Base-by-base conservation (phyloP, 2,113 vertebrate species). In the Hippopotamus amphibius region DNA sequence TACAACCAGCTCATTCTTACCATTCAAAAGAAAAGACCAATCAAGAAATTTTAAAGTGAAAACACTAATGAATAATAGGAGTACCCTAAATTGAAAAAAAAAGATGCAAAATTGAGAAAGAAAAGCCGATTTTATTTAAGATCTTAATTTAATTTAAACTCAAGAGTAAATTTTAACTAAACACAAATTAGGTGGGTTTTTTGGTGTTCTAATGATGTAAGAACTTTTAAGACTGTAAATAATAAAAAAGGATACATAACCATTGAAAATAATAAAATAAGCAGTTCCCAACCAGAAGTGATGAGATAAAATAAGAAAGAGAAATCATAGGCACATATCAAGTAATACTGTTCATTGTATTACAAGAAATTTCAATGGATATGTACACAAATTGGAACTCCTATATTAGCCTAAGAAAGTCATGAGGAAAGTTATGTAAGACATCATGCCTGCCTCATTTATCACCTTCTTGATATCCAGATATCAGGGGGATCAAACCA, bases 171-270 rank as follows among this genome's bases (percentile, higher is more conserved):
- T 91, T 59, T 59, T 28, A 57, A 63, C 14, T 46, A 90, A 95
- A 37, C 86, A 71, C 83, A 12, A 53, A 43, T 43, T 87, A n/a
- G 24, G 37, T 37, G 55, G 11, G 37, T 84, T n/a, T 57, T 92
- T 82, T 81, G 93, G 50, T 10, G 2, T n/a, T 91, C 3, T 83
- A 90, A 76, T 88, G 37, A 50, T 33, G 71, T 43, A 63, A 37
- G 69, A 41, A 79, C 95, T 80, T 48, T 92, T 92, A 71, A 89
- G 19, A 95, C 69, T 26, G 0, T 84, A 88, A 87, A 84, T 24
- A 65, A 22, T 59, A 72, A 95, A 79, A 92, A 19, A 1, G 59
- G 72, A 7, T 43, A 72, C 9, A 28, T 22, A 96, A 72, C 26
- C n/a, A 95, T 79, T 96, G 90, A 66, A 81, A 91, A 88, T 63